Conservation (phyloP, 2,888 invertebrate genomes). For the Andrena minutula region DNA sequence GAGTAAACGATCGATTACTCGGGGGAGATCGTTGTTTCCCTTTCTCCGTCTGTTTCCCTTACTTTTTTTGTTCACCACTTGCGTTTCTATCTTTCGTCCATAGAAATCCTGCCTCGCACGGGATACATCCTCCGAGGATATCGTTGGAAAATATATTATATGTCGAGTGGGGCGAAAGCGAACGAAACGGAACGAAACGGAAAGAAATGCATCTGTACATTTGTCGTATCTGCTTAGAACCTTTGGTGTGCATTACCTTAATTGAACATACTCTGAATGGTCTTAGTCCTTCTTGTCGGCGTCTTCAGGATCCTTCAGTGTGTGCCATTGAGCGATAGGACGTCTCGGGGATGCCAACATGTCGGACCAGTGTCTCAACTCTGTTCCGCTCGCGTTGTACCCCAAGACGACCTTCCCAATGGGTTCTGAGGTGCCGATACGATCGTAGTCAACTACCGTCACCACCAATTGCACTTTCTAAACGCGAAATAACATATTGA, state of each 20-base stretch:
- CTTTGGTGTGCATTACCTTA: slow-evolving; percentile 71
- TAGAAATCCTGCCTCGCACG: slow-evolving; percentile 35
- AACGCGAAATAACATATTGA: slow-evolving; percentile 70
- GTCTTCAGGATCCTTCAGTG: slow-evolving; percentile 98
- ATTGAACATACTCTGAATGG: slow-evolving; percentile 53
- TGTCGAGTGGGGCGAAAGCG: slow-evolving; percentile 46
- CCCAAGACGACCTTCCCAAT: slow-evolving; percentile 99
- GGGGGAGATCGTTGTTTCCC: slow-evolving; percentile 26
- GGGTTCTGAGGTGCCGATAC: slow-evolving; percentile 99
- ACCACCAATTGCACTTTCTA: slow-evolving; percentile 99
- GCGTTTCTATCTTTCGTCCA: slow-evolving; percentile 16
- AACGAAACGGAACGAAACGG: slow-evolving; percentile 44
- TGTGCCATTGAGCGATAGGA: slow-evolving; percentile 99
- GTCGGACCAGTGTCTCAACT: slow-evolving; percentile 99
- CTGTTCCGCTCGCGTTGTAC: slow-evolving; percentile 98
- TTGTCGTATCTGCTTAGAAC: slow-evolving; percentile 60
- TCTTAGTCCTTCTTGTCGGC: slow-evolving; percentile 93
- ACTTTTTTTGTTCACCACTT: slow-evolving; percentile 16
- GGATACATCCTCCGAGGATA: slow-evolving; percentile 37
- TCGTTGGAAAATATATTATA: slow-evolving; percentile 57
- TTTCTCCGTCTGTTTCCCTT: slow-evolving; percentile 11
- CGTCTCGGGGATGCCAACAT: slow-evolving; percentile 99
- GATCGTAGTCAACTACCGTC: slow-evolving; percentile 99
- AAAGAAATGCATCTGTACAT: slow-evolving; percentile 58
- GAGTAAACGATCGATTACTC: slow-evolving; percentile 50